These are phyloP conservation scores for Oceanites oceanicus DNA, from an alignment of 2,113 vertebrate species.

Conservation along the genomic window DNA sequence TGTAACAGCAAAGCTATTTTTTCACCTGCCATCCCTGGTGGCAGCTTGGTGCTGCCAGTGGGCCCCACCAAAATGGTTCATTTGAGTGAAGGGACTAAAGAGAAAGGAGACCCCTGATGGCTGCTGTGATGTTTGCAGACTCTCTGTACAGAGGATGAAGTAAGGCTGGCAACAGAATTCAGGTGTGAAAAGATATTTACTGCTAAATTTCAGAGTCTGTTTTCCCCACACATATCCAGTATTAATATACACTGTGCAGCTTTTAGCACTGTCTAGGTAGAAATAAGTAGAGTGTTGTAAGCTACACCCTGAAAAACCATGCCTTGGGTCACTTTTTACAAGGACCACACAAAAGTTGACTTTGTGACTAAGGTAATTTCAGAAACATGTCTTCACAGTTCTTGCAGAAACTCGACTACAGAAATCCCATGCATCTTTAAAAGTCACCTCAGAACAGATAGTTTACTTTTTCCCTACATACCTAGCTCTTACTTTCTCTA, in stretches of 20 bases:
- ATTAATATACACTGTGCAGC: neutral
- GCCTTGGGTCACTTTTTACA: neutral
- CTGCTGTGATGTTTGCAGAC: neutral
- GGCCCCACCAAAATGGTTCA: neutral
- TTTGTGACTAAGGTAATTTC: neutral
- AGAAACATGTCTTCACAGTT: neutral
- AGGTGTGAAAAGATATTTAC: neutral
- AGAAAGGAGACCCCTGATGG: slow-evolving; percentile 71
- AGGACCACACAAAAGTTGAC: neutral
- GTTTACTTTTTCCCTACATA: neutral
- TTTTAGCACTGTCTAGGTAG: neutral
- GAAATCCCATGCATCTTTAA: neutral
- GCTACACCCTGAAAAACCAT: neutral
- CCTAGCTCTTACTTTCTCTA: neutral
- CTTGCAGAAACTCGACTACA: neutral
- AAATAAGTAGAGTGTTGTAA: neutral
- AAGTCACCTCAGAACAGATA: neutral
- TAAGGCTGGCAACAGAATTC: neutral
- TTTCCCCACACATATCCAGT: neutral
- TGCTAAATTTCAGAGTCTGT: neutral
- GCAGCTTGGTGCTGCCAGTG: neutral
- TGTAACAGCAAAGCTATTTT: neutral
- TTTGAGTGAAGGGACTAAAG: neutral
- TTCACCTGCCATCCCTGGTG: neutral
- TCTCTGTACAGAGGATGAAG: neutral